Evolutionary conservation across 1,140 invertebrate species (phyloP).

Genomic region (Tetraneura akinire): DNA sequence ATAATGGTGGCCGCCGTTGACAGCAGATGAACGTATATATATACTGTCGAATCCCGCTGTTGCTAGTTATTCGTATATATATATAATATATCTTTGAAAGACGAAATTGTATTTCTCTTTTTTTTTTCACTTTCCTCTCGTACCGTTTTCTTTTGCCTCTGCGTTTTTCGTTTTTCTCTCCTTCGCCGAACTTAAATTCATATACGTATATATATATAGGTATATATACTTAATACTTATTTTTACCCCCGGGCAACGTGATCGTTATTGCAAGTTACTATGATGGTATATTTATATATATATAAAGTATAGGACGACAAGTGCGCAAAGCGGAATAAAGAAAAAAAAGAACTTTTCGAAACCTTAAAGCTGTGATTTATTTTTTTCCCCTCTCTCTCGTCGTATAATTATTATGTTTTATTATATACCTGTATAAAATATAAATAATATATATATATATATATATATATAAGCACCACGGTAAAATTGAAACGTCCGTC

Average conservation of each 20-base stretch:
- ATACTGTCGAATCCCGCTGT: not conserved
- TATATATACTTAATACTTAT: constrained; percentile 38
- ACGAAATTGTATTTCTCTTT: constrained; percentile 41
- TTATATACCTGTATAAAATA: too few relatives aligned
- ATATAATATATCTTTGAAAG: constrained; percentile 16
- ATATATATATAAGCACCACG: not conserved
- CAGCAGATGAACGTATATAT: too few relatives aligned
- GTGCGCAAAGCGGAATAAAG: not conserved
- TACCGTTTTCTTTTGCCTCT: not conserved
- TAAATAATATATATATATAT: too few relatives aligned
- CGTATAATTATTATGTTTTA: constrained; percentile 34
- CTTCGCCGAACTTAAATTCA: not conserved
- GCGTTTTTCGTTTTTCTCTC: constrained; percentile 1
- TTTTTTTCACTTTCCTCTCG: not conserved
- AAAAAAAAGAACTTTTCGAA: constrained; percentile 20
- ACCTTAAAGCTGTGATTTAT: constrained; percentile 33
- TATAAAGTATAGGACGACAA: too few relatives aligned
- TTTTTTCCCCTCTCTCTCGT: not conserved
- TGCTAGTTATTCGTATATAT: not conserved
- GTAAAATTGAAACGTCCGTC: constrained; percentile 14
- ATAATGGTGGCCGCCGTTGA: constrained; percentile 17
- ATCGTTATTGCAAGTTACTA: constrained; percentile 39
- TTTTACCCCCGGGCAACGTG: constrained; percentile 37
- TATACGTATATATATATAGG: constrained; percentile 8
- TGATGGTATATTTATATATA: not conserved